A percentile compares a stretch with the other conserved stretches of the same genome.
These are phyloP conservation scores for Mus caroli DNA, from an alignment of 2,797 vertebrate genomes.

Conservation along the genomic window DNA sequence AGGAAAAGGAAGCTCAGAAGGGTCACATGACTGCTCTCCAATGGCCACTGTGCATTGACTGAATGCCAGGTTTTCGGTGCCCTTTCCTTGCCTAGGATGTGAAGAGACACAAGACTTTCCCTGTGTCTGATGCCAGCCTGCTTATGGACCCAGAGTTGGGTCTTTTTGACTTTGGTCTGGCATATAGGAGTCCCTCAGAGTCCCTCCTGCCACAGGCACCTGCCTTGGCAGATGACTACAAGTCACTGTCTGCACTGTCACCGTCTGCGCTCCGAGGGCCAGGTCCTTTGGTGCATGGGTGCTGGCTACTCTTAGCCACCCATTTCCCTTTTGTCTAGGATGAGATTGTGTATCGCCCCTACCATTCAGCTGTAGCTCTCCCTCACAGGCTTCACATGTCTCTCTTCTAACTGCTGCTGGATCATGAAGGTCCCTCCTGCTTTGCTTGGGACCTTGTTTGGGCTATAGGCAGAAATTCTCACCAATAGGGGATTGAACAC, in stretches of 20 bases:
- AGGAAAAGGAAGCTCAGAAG: background rate
- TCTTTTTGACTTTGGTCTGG: background rate
- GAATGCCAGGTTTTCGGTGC: background rate
- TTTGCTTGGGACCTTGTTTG: background rate
- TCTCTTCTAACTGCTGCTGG: background rate
- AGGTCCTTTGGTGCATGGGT: background rate
- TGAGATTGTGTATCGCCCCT: background rate
- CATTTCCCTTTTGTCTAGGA: background rate
- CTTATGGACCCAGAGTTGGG: background rate
- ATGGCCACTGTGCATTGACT: background rate
- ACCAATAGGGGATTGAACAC: background rate
- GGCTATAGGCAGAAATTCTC: background rate
- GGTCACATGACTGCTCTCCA: background rate
- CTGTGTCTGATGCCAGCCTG: rapidly evolving
- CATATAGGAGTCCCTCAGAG: background rate
- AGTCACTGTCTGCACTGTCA: background rate
- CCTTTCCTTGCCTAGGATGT: background rate
- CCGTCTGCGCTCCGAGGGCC: background rate
- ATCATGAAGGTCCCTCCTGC: background rate
- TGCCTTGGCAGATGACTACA: background rate
- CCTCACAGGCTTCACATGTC: background rate
- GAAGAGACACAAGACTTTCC: background rate
- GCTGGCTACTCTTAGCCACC: no score
- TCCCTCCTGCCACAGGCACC: background rate
- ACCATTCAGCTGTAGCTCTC: background rate